Evolutionary conservation across 35 echinoderm and acorn worm genomes (phyloP), one percentile per base, ranked within the genome.

Genomic region (Stichopus chloronotus): DNA sequence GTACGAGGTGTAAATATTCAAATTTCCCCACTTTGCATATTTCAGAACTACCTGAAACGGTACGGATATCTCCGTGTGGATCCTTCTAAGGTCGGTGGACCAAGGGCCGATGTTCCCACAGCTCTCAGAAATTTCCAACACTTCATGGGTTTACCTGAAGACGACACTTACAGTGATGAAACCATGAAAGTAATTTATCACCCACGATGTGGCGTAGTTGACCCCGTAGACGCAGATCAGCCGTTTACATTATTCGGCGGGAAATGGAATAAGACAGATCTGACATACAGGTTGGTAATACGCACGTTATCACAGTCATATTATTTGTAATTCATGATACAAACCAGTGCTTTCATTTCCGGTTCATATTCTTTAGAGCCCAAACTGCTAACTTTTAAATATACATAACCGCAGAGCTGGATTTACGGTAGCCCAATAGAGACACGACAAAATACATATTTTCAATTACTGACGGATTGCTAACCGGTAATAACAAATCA

Each of bases 191-290:
- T 58, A 0, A 91, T 91, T 16, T 21, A 79, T 55, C 69, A 91
- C 24, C 90, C 90, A 57, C 90, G 90, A 24, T 91, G 90, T 58
- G 76, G 76, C 5, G 17, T 77, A 14, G 72, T 91, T 6, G 90
- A 91, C 59, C 90, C 90, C 55, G 76, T 91, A 9, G 90, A 57
- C 43, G 78, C 90, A 8, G 25, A 79, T 19, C 54, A 58, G 71
- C n/a, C 69, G 72, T 55, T 78, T 58, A 78, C 90, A 23, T 79
- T 91, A 19, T 25, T 79, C 23, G 90, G 90, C 25, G 90, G 90
- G n/a, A 91, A 52, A 79, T 91, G 90, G 90, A 91, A 91, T 91
- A 91, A 91, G 30, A 78, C 90, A 6, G 69, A 78, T 53, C 69
- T 91, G 9, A 91, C 90, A 2, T 91, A 91, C 90, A 91, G 72